Conservation (phyloP, 2,113 vertebrate species). For the Passer montanus region DNA sequence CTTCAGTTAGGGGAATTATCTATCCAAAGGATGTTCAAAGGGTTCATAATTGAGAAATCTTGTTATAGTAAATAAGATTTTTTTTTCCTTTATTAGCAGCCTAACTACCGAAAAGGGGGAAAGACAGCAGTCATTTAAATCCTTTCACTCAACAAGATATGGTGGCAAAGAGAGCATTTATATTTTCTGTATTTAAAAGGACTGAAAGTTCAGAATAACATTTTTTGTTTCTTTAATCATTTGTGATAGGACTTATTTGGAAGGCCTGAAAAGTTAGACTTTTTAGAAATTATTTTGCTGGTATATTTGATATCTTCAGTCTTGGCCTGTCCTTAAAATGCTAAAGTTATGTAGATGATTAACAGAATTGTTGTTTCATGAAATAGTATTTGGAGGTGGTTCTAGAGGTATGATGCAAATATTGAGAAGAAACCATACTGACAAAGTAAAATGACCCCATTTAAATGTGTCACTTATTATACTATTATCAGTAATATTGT, state of each 20-base stretch:
- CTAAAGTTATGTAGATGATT: background rate
- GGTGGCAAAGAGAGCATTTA: background rate
- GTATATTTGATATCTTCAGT: background rate
- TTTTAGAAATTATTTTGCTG: background rate
- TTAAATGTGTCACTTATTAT: background rate
- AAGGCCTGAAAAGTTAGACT: background rate
- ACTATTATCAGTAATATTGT: background rate
- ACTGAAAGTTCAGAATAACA: background rate
- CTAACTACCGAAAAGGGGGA: background rate
- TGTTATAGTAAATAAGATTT: background rate
- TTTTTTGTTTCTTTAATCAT: background rate
- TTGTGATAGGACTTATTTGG: background rate
- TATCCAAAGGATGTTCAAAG: background rate
- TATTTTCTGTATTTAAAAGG: background rate
- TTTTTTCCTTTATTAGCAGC: background rate
- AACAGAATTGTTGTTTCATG: background rate
- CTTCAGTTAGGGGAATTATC: background rate
- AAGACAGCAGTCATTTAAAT: background rate
- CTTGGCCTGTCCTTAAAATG: background rate
- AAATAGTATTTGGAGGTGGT: background rate
- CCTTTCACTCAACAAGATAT: background rate
- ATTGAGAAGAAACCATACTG: fast-evolving
- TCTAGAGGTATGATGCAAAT: background rate
- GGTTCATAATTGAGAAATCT: background rate
- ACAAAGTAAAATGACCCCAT: background rate